Conservation (phyloP, 2,113 vertebrate species). For the Sterna hirundo region DNA sequence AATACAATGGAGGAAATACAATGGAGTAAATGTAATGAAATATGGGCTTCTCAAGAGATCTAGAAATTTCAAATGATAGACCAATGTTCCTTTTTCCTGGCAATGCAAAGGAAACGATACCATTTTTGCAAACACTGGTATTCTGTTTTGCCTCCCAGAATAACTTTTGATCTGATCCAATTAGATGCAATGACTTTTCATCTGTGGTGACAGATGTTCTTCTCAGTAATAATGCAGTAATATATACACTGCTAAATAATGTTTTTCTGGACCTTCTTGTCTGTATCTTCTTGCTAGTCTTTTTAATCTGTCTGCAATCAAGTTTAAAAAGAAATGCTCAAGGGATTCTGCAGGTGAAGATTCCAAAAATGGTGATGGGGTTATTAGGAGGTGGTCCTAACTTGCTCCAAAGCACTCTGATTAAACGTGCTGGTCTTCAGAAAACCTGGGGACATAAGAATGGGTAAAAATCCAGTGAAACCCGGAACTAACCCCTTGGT, state of each 20-base stretch:
- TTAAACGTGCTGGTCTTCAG: neutral
- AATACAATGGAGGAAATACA: neutral
- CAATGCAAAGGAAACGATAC: fast-evolving
- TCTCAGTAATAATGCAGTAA: neutral
- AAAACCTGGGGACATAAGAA: neutral
- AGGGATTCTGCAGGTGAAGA: neutral
- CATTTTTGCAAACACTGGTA: neutral
- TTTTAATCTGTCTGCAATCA: neutral
- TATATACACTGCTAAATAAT: neutral
- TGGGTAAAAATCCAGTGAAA: neutral
- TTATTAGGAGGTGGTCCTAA: neutral
- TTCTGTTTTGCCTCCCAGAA: neutral
- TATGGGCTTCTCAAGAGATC: neutral
- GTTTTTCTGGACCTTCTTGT: neutral
- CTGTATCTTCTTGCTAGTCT: neutral
- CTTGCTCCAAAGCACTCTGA: neutral
- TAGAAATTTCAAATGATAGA: neutral
- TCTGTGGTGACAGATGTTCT: neutral
- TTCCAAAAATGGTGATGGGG: neutral
- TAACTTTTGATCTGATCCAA: neutral
- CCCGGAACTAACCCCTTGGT: neutral
- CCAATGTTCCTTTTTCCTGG: neutral
- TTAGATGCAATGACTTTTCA: neutral
- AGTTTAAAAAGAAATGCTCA: neutral
- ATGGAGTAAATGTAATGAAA: neutral